These are phyloP conservation scores for Heliconius erato DNA, from an alignment of 2,888 invertebrate genomes.

Conservation along the genomic window DNA sequence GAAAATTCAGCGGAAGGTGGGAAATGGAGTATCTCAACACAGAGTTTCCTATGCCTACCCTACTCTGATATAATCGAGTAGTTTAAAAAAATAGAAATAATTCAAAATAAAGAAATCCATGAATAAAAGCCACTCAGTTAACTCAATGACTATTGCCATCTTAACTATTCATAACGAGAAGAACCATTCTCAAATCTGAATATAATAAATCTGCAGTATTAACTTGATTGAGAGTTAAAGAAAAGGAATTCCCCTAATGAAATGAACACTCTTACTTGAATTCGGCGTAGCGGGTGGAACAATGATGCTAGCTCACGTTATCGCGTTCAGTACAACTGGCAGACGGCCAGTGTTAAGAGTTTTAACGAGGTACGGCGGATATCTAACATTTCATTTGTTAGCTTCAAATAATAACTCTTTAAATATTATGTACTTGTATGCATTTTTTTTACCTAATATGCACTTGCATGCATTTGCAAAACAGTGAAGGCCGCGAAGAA, in stretches of 20 bases:
- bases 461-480: too few relatives aligned
- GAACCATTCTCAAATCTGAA: neutral
- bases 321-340: conserved; percentile 26
- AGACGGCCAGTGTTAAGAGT: conserved; percentile 6
- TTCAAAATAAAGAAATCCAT: too few relatives aligned
- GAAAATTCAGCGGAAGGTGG: too few relatives aligned
- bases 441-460: too few relatives aligned
- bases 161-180: neutral
- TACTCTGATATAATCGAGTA: too few relatives aligned
- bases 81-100: too few relatives aligned
- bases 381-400: neutral
- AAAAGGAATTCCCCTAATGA: neutral
- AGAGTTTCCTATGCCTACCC: too few relatives aligned
- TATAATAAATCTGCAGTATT: conserved; percentile 2
- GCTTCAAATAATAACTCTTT: neutral
- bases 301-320: conserved; percentile 31
- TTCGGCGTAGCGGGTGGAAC: conserved; percentile 22
- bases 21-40: too few relatives aligned
- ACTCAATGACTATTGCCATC: too few relatives aligned
- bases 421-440: neutral
- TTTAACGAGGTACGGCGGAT: neutral
- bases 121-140: too few relatives aligned
- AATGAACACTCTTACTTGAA: conserved; percentile 8
- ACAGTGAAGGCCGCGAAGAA: too few relatives aligned
- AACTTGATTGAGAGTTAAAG: conserved; percentile 8